These are phyloP conservation scores for Leptodactylus fuscus DNA, from an alignment of 2,113 vertebrate species.

Conservation along the genomic window DNA sequence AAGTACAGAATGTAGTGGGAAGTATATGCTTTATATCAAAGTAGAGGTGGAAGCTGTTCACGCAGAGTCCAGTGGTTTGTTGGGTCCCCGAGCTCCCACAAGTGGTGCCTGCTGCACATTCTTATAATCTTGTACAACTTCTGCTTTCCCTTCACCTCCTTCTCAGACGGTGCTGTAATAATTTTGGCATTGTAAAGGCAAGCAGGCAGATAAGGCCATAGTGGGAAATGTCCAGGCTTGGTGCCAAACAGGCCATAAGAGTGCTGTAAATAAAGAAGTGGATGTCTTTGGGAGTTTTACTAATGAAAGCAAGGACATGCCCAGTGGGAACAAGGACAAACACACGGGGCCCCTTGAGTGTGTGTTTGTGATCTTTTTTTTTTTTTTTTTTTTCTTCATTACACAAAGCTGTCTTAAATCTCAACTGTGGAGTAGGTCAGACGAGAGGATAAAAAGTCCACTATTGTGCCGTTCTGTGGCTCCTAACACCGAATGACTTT, in stretches of 20 bases:
- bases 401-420: neutral
- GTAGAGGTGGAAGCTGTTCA: no score
- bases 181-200: slow-evolving; percentile 26
- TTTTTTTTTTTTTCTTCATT: no score
- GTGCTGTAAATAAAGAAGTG: slow-evolving; percentile 37
- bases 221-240: slow-evolving; percentile 39
- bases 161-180: neutral
- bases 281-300: slow-evolving; percentile 20
- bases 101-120: slow-evolving; percentile 7
- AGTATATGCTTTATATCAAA: no score
- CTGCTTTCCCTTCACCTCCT: slow-evolving; percentile 8
- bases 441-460: neutral
- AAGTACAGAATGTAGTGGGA: neutral
- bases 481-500: no score
- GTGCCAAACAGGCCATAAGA: slow-evolving; percentile 15
- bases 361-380: neutral
- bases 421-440: neutral
- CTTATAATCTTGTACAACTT: neutral
- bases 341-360: neutral
- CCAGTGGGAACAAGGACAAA: slow-evolving; percentile 28
- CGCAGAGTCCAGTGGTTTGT: no score
- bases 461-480: no score
- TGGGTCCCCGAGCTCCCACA: neutral
- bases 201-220: slow-evolving; percentile 41
- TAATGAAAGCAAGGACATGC: slow-evolving; percentile 54